These are phyloP conservation scores for Bibio marci DNA, from an alignment of 2,888 invertebrate genomes.

Conservation along the genomic window DNA sequence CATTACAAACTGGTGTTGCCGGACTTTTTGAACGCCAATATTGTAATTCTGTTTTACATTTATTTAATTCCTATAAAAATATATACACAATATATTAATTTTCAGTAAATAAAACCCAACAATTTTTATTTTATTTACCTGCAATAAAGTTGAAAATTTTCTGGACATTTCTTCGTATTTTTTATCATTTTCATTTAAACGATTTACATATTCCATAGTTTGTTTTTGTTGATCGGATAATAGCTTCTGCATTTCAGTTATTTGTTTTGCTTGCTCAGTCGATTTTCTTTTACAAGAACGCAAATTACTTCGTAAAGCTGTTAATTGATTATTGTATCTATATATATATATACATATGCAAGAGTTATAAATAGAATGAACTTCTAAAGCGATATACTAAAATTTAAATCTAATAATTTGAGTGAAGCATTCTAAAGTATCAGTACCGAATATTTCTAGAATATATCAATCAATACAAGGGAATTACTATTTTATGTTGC, in stretches of 20 bases:
- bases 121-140: no score
- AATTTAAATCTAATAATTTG: not conserved
- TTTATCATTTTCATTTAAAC: slow-evolving; percentile 79
- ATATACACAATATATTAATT: not conserved
- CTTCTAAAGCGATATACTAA: not conserved
- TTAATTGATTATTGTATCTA: slow-evolving; percentile 66
- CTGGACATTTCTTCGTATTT: slow-evolving; percentile 80
- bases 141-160: slow-evolving; percentile 72
- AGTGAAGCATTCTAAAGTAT: no score
- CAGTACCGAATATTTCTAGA: no score
- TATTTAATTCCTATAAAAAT: slow-evolving; percentile 57
- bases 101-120: not conserved
- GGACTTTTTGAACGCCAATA: slow-evolving; percentile 83
- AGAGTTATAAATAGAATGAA: no score
- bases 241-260: slow-evolving; percentile 56
- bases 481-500: no score
- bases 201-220: slow-evolving; percentile 59
- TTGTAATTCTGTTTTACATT: slow-evolving; percentile 80
- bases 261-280: slow-evolving; percentile 70
- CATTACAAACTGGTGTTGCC: slow-evolving; percentile 54
- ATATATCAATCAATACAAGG: no score
- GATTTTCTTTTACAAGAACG: slow-evolving; percentile 67
- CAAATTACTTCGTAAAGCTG: slow-evolving; percentile 59
- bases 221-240: slow-evolving; percentile 58
- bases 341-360: no score